phyloP scores from a whole-genome alignment of 2,113 vertebrate genomes.

The Maccullochella peelii region DNA sequence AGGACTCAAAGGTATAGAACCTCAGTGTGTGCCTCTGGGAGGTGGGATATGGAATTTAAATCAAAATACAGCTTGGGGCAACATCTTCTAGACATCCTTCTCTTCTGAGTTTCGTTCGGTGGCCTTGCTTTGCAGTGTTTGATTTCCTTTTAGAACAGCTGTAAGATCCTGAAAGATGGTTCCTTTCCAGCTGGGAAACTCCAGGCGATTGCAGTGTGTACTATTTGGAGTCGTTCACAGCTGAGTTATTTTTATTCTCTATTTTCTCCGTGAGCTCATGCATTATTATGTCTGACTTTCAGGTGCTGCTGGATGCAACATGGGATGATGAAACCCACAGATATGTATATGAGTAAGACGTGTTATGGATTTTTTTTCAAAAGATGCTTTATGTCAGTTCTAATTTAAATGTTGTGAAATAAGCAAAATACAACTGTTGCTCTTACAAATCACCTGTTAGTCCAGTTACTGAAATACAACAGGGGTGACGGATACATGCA shows the following conservation, averaged over 20 bases:
- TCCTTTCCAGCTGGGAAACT: slow-evolving; percentile 71
- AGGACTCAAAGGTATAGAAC: slow-evolving; percentile 85
- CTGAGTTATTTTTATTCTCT: slow-evolving; percentile 26
- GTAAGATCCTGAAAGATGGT: slow-evolving; percentile 59
- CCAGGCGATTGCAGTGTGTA: slow-evolving; percentile 38
- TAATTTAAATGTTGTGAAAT: neutral
- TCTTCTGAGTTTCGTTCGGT: slow-evolving; percentile 21
- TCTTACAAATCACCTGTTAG: neutral
- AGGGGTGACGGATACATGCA: neutral
- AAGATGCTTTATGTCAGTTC: neutral
- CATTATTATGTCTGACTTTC: slow-evolving; percentile 57
- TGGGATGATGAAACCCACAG: slow-evolving; percentile 42
- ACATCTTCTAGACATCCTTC: slow-evolving; percentile 23
- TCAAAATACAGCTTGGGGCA: slow-evolving; percentile 29
- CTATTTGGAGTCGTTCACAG: slow-evolving; percentile 64
- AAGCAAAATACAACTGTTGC: neutral
- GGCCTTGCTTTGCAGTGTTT: slow-evolving; percentile 38
- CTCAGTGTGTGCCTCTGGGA: slow-evolving; percentile 11
- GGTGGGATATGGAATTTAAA: slow-evolving; percentile 23
- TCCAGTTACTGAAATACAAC: neutral
- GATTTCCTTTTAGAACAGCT: slow-evolving; percentile 61
- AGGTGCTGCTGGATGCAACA: slow-evolving; percentile 54
- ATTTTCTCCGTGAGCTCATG: slow-evolving; percentile 8
- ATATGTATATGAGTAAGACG: slow-evolving; percentile 49
- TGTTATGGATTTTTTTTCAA: neutral